Conservation (phyloP, 2,797 vertebrate genomes). For the Gymnoscopelus microlampas region DNA sequence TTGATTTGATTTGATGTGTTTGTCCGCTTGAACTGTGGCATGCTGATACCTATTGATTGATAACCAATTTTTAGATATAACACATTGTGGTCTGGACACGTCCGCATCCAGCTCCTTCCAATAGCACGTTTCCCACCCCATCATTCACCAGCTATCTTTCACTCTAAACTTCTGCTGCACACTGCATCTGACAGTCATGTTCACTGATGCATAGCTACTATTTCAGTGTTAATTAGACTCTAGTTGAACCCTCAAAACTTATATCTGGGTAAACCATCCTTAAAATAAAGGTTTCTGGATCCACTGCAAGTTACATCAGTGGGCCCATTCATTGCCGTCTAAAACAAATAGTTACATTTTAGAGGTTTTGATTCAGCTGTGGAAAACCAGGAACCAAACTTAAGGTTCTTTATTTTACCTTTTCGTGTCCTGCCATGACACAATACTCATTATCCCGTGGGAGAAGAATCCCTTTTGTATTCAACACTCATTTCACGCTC, state of each 20-base stretch:
- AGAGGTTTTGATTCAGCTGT: too few relatives aligned
- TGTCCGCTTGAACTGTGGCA: constrained; percentile 35
- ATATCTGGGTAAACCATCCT: constrained; percentile 59
- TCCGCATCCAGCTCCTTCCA: constrained; percentile 26
- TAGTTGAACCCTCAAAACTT: constrained; percentile 57
- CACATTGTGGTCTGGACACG: constrained; percentile 55
- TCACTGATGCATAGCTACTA: constrained; percentile 59
- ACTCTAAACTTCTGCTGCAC: constrained; percentile 65
- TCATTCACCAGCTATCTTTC: constrained; percentile 61
- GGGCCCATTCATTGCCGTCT: constrained; percentile 38
- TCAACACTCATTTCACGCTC: too few relatives aligned
- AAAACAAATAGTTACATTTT: not conserved
- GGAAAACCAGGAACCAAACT: too few relatives aligned
- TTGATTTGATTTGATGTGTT: too few relatives aligned
- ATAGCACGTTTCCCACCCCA: constrained; percentile 33
- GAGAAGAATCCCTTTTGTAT: too few relatives aligned
- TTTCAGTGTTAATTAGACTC: constrained; percentile 59
- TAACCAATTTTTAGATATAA: constrained; percentile 66
- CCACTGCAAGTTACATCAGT: constrained; percentile 60
- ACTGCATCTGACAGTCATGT: constrained; percentile 70
- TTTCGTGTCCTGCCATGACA: too few relatives aligned
- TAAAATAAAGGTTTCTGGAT: constrained; percentile 4
- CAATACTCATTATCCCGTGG: too few relatives aligned
- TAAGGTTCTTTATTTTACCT: too few relatives aligned
- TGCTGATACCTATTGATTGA: constrained; percentile 32